Evolutionary conservation across 2,797 vertebrate genomes (phyloP).

Genomic region (Ataeniobius toweri): DNA sequence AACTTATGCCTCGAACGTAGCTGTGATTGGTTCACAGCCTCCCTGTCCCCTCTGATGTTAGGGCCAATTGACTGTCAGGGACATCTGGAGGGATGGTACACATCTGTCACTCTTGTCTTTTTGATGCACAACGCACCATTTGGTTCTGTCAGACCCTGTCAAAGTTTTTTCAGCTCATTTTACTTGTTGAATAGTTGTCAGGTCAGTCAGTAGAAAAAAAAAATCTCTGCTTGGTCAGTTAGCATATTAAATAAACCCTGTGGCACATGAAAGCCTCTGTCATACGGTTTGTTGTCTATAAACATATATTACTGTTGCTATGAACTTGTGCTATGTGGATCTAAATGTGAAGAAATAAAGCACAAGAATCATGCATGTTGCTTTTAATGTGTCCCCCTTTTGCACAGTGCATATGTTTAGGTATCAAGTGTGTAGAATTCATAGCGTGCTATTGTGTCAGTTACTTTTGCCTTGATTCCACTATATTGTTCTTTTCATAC

Average conservation of each 20-base stretch:
- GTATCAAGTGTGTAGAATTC: neutral
- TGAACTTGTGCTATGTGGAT: neutral
- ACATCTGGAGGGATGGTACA: neutral
- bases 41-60: neutral
- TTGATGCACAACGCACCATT: slow-evolving; percentile 8
- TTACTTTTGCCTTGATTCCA: neutral
- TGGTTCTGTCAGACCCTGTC: neutral
- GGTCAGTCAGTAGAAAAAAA: neutral
- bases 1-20: neutral
- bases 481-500: neutral
- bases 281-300: neutral
- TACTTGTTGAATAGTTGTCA: slow-evolving; percentile 10
- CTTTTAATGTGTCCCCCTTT: neutral
- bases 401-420: neutral
- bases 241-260: neutral
- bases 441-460: neutral
- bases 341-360: neutral
- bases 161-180: slow-evolving; percentile 5
- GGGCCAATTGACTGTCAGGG: slow-evolving; percentile 7
- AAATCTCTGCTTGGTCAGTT: neutral
- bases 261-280: neutral
- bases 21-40: slow-evolving; percentile 1
- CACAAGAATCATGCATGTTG: neutral
- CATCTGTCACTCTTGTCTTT: slow-evolving; percentile 11
- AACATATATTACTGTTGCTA: too few relatives aligned